phyloP scores from a whole-genome alignment of 37 sponge, comb jelly and placozoan species.

The Hexactinellida sp. region DNA sequence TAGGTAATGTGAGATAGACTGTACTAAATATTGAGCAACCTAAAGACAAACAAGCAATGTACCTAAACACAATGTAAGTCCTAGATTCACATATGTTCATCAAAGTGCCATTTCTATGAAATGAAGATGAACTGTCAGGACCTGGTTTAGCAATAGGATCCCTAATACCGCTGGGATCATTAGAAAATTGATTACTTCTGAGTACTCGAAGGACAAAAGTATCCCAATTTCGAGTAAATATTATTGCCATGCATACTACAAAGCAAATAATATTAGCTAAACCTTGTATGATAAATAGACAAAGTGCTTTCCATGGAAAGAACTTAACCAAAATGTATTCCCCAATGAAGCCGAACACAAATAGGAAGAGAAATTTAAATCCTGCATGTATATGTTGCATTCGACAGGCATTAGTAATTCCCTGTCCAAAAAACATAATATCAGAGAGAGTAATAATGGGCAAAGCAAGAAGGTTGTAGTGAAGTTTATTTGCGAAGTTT shows the following conservation, averaged over 20 bases:
- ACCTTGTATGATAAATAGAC: too few species aligned
- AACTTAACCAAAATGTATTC: not conserved
- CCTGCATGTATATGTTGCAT: not conserved
- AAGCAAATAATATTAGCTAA: too few species aligned
- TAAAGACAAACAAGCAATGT: not conserved
- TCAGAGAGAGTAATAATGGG: not conserved
- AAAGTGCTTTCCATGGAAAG: too few species aligned
- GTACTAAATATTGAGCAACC: not conserved
- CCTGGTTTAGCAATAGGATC: too few species aligned
- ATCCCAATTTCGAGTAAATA: too few species aligned
- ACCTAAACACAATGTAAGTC: not conserved
- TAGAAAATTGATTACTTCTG: too few species aligned
- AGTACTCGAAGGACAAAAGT: too few species aligned
- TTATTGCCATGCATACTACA: too few species aligned
- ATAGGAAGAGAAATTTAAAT: not conserved
- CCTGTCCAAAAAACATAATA: not conserved
- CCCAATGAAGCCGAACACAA: not conserved
- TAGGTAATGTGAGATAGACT: too few species aligned
- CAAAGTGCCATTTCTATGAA: too few species aligned
- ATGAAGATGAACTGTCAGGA: too few species aligned
- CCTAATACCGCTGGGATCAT: too few species aligned
- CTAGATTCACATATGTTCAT: not conserved
- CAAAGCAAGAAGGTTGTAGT: not conserved
- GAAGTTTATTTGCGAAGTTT: not conserved
- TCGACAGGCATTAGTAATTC: not conserved